Base-by-base conservation (phyloP, 2,113 vertebrate genomes). In the Alaudala cheleensis region DNA sequence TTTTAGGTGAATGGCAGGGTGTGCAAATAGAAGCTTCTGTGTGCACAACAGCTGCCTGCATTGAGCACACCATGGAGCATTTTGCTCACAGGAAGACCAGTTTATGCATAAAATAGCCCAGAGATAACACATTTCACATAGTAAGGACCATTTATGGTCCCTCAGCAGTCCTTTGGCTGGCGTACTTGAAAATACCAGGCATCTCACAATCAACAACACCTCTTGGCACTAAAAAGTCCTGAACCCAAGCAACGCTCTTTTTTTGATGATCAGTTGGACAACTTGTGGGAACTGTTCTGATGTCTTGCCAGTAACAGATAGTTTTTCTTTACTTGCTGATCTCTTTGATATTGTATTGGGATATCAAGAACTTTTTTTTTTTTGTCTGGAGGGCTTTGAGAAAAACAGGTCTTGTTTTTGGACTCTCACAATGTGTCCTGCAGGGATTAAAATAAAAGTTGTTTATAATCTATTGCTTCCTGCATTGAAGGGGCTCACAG, bases 401-500 rank as follows among this genome's bases (percentile, higher is more conserved):
- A 94, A 96, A 96, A 95, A 92, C 51, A 94, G 64, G 53, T 92
- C 90, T 83, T 73, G 85, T 78, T 94, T 84, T 94, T 94, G 49
- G 82, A 94, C 85, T 83, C 67, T 94, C 72, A 78, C 47, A 95
- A 39, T 78, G 51, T 28, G 18, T 88, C 92, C 82, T 92, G 67
- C 60, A 88, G 93, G 82, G 90, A 96, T 94, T 96, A 94, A 96
- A 97, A 97, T 94, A 95, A 95, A 83, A 90, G 66, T 97, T 96
- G 87, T 96, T 95, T 96, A 88, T 94, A 96, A 95, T 96, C 92
- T 93, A 88, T 97, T 96, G 76, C 92, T 96, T 97, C 96, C 95
- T 94, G 79, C 93, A 93, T 88, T 88, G 88, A 94, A 93, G 76
- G 39, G 49, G 31, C 49, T 90, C 50, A 18, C 79, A 86, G n/a